Base-by-base conservation (phyloP, 2,113 vertebrate genomes). In the Oncorhynchus clarkii region DNA sequence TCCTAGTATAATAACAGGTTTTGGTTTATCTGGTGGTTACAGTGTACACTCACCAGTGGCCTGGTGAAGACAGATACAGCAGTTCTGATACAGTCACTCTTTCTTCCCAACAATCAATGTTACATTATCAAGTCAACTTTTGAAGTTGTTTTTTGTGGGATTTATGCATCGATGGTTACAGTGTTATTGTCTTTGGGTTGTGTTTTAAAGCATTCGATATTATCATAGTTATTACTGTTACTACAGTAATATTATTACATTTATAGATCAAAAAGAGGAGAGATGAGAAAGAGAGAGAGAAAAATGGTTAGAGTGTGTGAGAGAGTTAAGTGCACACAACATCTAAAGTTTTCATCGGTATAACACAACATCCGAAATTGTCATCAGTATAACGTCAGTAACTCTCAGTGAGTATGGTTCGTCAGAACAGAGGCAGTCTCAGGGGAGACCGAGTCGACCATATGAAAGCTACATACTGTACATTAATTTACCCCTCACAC, bases 391-490 rank as follows among this genome's bases (percentile, higher is more conserved):
- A 4, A 16, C 51, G 12, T 54, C 51, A 54, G 51, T 18, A 54
- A 45, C 39, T 54, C 3, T 54, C 51, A 18, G 51, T 54, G 51
- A 54, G 51, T 54, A 18, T 18, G 51, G 51, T 18, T 16, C 3
- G 16, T 16, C 51, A 54, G 51, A 54, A 54, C 16, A 54, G 14
- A 18, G 16, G 51, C 51, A 5, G 51, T 54, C 51, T 54, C 13
- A 5, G 16, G 51, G 51, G 16, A 54, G 51, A 54, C 51, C 92
- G 92, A 96, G 95, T 95, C 95, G 96, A 97, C 95, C 94, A 95
- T 96, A 99, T 95, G 95, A 98, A 98, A 98, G 95, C 96, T 97
- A 97, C 94, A 97, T 96, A 95, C 91, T 96, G 97, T 97, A 97
- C 95, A 97, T 45, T 45, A 45, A 45, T 90, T 94, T 94, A 95